A percentile compares a stretch with the other conserved stretches of the same genome.
Evolutionary conservation across 1,140 invertebrate species (phyloP).

Genomic region (Coenobita brevimanus): DNA sequence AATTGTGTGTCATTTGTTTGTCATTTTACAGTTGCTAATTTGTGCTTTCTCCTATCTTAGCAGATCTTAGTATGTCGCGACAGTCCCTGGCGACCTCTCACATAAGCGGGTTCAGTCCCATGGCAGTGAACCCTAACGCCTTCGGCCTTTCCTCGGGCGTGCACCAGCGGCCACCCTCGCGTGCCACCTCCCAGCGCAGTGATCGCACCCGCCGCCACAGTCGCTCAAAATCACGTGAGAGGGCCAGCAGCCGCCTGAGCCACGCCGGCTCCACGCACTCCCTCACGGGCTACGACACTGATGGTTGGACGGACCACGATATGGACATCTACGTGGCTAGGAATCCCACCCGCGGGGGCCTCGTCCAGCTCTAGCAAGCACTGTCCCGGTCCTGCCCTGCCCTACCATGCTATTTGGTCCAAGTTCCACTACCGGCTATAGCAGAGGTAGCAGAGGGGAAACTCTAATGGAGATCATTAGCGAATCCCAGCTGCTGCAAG

Average conservation of each 20-base stretch:
- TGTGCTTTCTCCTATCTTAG: too few relatives aligned
- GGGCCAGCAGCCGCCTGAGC: slow-evolving; percentile 59
- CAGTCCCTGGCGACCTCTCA: slow-evolving; percentile 70
- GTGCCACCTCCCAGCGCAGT: slow-evolving; percentile 58
- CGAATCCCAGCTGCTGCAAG: too few relatives aligned
- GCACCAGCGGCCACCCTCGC: slow-evolving; percentile 10
- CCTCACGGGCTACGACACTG: slow-evolving; percentile 80
- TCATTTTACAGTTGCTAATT: too few relatives aligned
- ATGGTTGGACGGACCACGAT: slow-evolving; percentile 96
- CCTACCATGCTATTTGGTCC: too few relatives aligned
- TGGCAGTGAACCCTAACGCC: slow-evolving; percentile 60
- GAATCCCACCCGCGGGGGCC: slow-evolving; percentile 86
- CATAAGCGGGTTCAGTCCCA: slow-evolving; percentile 47
- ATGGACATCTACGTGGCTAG: slow-evolving; percentile 96
- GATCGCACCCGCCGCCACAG: slow-evolving; percentile 52
- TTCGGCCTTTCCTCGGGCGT: neutral
- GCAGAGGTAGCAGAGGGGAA: too few relatives aligned
- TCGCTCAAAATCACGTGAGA: slow-evolving; percentile 65
- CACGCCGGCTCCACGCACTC: slow-evolving; percentile 71
- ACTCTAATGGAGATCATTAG: too few relatives aligned
- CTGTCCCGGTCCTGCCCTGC: neutral
- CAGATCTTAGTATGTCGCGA: slow-evolving; percentile 71
- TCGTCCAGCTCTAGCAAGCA: slow-evolving; percentile 65
- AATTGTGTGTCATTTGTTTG: too few relatives aligned
- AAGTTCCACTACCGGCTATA: too few relatives aligned